Evolutionary conservation across 2,888 invertebrate genomes (phyloP).

Genomic region (Aporophyla lueneburgensis): DNA sequence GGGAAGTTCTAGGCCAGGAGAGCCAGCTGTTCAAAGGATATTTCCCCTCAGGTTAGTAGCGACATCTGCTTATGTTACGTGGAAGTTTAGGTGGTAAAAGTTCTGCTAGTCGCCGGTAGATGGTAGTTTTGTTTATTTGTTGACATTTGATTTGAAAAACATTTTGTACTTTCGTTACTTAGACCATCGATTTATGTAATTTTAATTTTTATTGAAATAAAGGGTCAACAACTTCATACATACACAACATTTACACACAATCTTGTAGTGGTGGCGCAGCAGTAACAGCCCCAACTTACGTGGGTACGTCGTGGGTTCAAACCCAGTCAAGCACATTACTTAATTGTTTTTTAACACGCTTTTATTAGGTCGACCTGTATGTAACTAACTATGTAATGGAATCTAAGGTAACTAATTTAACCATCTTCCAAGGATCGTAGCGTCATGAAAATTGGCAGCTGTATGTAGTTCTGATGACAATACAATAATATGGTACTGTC

Average conservation of each 20-base stretch:
- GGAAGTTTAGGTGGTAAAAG: neutral
- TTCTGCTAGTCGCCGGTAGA: slow-evolving; percentile 25
- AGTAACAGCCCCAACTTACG: no score
- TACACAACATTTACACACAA: neutral
- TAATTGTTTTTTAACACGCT: no score
- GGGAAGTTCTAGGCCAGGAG: slow-evolving; percentile 96
- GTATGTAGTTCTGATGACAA: no score
- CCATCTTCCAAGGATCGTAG: no score
- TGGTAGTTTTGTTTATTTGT: neutral
- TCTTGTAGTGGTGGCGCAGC: no score
- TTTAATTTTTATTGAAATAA: neutral
- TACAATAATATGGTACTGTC: no score
- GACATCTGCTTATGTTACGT: slow-evolving; percentile 25
- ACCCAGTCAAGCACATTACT: no score
- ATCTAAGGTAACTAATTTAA: no score
- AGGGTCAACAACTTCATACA: neutral
- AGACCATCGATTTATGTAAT: neutral
- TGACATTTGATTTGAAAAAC: neutral
- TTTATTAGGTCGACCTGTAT: no score
- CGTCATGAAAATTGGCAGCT: no score
- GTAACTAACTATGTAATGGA: no score
- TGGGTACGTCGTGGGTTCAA: no score
- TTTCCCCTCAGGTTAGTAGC: slow-evolving; percentile 91
- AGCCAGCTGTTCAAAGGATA: slow-evolving; percentile 94
- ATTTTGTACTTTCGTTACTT: neutral